Conservation (phyloP, 2,888 invertebrate genomes). For the Drosophila imparisetae region DNA sequence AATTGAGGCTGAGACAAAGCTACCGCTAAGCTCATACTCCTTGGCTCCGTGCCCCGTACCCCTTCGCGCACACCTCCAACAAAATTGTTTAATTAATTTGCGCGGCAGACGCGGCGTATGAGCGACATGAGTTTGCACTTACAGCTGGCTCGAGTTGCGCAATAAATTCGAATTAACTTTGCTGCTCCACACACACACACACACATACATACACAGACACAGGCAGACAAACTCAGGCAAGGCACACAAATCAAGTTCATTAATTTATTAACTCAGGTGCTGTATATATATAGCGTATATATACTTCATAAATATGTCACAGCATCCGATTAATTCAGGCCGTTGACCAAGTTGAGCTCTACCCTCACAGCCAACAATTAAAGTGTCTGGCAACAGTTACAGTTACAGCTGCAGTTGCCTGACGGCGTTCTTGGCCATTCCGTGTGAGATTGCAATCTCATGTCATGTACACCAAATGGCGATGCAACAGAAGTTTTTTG, state of each 20-base stretch:
- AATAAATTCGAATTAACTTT: slow-evolving; percentile 76
- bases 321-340: slow-evolving; percentile 13
- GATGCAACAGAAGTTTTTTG: slow-evolving; percentile 28
- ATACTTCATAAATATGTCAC: slow-evolving; percentile 38
- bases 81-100: slow-evolving; percentile 60
- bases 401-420: slow-evolving; percentile 18
- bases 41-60: not conserved
- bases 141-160: slow-evolving; percentile 36
- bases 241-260: slow-evolving; percentile 47
- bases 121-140: slow-evolving; percentile 71
- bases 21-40: not conserved
- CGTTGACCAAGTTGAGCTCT: slow-evolving; percentile 12
- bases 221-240: not conserved
- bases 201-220: slow-evolving; percentile 26
- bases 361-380: not conserved
- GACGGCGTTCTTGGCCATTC: slow-evolving; percentile 22
- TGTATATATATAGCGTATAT: not conserved
- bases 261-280: slow-evolving; percentile 43
- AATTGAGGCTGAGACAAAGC: slow-evolving; percentile 13
- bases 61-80: not conserved
- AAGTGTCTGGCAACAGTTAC: slow-evolving; percentile 5
- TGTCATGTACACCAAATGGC: slow-evolving; percentile 28
- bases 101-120: slow-evolving; percentile 39
- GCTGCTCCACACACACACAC: slow-evolving; percentile 17
- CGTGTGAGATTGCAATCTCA: slow-evolving; percentile 44